A percentile compares a stretch with the other conserved stretches of the same genome.
phyloP scores from a whole-genome alignment of 2,888 invertebrate species.

The Idaea dimidiata region DNA sequence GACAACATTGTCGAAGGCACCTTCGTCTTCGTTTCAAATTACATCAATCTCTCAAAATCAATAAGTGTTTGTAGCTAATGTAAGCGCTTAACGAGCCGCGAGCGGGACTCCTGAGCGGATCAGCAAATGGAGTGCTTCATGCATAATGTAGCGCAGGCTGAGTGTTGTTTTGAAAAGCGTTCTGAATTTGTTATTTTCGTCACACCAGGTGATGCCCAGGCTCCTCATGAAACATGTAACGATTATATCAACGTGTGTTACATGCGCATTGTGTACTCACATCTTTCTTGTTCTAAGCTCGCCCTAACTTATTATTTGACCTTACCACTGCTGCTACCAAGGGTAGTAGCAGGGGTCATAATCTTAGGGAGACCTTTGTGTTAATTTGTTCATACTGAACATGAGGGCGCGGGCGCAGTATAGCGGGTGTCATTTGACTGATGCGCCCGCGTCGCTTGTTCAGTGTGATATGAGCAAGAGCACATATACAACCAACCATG shows the following conservation, averaged over 20 bases:
- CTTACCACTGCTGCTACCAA: not conserved
- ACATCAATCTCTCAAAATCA: slow-evolving; percentile 74
- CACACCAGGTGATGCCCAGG: slow-evolving; percentile 74
- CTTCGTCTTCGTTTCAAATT: slow-evolving; percentile 52
- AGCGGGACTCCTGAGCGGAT: slow-evolving; percentile 78
- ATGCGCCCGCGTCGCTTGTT: too few species aligned
- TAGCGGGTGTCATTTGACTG: too few species aligned
- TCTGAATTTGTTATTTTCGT: slow-evolving; percentile 79
- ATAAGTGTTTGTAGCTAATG: slow-evolving; percentile 79
- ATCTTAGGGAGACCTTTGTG: not conserved
- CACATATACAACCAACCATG: too few species aligned
- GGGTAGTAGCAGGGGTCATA: not conserved
- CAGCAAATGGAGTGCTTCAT: slow-evolving; percentile 81
- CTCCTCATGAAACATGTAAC: slow-evolving; percentile 75
- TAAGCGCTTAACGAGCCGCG: slow-evolving; percentile 80
- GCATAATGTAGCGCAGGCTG: slow-evolving; percentile 77
- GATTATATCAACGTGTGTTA: slow-evolving; percentile 56
- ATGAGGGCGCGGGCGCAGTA: too few species aligned
- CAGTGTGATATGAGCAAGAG: too few species aligned
- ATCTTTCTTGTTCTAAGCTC: not conserved
- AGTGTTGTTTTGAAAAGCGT: slow-evolving; percentile 80
- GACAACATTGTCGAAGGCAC: slow-evolving; percentile 13
- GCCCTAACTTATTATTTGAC: not conserved
- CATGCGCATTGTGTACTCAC: slow-evolving; percentile 15
- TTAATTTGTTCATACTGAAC: too few species aligned